These are phyloP conservation scores for Babylonia areolata DNA, from an alignment of 1,140 invertebrate genomes.

Conservation along the genomic window DNA sequence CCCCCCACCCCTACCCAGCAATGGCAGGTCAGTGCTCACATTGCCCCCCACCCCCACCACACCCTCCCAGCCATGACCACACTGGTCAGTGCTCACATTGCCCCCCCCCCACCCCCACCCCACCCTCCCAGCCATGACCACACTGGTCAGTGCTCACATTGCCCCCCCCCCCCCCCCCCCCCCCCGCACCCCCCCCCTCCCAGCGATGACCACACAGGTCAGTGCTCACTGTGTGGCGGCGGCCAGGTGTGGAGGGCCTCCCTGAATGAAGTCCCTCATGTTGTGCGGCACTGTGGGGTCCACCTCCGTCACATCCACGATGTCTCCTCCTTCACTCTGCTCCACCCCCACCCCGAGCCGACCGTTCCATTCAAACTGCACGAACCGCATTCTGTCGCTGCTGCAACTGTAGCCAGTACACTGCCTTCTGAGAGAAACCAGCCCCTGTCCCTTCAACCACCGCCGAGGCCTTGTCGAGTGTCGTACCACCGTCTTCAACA, in stretches of 20 bases:
- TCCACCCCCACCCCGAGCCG: constrained; percentile 59
- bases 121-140: too few species aligned
- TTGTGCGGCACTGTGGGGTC: constrained; percentile 57
- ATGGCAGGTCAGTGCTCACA: too few species aligned
- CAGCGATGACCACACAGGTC: too few species aligned
- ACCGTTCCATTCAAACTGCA: constrained; percentile 62
- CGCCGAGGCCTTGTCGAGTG: neutral
- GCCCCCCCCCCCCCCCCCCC: too few species aligned
- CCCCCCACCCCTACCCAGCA: too few species aligned
- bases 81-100: too few species aligned
- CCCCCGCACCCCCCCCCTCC: too few species aligned
- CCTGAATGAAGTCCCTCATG: constrained; percentile 65
- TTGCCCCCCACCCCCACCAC: too few species aligned
- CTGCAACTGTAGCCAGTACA: neutral
- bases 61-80: too few species aligned
- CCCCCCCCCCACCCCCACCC: too few species aligned
- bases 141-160: too few species aligned
- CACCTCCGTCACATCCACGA: constrained; percentile 62
- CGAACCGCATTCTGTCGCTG: constrained; percentile 60
- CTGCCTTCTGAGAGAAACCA: neutral
- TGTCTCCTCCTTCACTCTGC: constrained; percentile 57
- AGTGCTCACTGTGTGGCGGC: constrained; percentile 61
- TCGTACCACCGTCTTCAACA: neutral
- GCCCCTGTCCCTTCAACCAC: neutral
- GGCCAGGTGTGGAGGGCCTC: constrained; percentile 51